Percentiles rank a stretch among this genome's conserved stretches.
phyloP scores from a whole-genome alignment of 2,888 invertebrate genomes.

The Microdon myrmicae region DNA sequence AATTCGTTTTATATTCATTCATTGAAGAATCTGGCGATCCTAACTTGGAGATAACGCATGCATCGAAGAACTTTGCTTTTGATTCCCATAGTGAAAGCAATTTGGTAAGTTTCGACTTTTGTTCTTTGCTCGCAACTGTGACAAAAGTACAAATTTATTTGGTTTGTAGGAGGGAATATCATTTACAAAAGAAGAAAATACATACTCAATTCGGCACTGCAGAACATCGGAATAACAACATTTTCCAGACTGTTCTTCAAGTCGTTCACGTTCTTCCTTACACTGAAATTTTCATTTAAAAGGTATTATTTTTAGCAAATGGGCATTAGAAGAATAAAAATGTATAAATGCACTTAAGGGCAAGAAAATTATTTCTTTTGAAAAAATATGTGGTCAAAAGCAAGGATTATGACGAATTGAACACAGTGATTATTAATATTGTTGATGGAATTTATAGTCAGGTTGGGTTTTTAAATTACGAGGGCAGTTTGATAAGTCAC shows the following conservation, averaged over 20 bases:
- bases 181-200: conserved; percentile 3
- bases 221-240: conserved; percentile 98
- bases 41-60: conserved; percentile 84
- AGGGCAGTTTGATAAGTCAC: no score
- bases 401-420: no score
- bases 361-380: no score
- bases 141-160: conserved; percentile 56
- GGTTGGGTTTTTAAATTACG: no score
- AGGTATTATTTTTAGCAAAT: no score
- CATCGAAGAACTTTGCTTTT: conserved; percentile 88
- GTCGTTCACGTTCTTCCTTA: conserved; percentile 93
- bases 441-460: no score
- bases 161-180: neutral
- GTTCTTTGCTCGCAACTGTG: conserved; percentile 84
- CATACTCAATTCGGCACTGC: conserved; percentile 86
- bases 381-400: no score
- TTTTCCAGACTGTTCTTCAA: conserved; percentile 92
- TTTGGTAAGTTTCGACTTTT: conserved; percentile 91
- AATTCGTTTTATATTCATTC: conserved; percentile 86
- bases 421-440: no score
- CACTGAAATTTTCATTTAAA: conserved; percentile 84
- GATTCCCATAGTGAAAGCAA: conserved; percentile 96
- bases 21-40: conserved; percentile 89
- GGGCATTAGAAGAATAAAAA: no score
- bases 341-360: no score